A percentile compares a stretch with the other conserved stretches of the same genome.
Evolutionary conservation across 2,113 vertebrate genomes (phyloP).

Genomic region (Elachura formosa): DNA sequence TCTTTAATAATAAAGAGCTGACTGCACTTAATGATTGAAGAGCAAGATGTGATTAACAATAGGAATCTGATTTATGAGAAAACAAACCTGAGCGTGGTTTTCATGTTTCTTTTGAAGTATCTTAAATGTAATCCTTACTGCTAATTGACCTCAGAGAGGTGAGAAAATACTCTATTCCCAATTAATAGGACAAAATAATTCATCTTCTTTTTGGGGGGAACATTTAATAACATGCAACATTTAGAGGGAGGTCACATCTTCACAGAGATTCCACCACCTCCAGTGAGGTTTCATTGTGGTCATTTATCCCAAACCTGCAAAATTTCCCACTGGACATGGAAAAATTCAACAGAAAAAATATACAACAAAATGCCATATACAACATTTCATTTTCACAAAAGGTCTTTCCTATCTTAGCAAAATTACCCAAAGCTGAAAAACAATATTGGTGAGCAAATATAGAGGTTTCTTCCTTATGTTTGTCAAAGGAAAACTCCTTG

Average conservation of each 20-base stretch:
- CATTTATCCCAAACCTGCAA: neutral
- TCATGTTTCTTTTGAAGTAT: slow-evolving; percentile 54
- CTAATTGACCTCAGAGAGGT: slow-evolving; percentile 35
- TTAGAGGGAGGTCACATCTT: neutral
- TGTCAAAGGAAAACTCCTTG: neutral
- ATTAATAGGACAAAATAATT: slow-evolving; percentile 33
- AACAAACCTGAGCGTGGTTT: slow-evolving; percentile 55
- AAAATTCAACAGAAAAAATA: neutral
- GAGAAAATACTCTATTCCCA: neutral
- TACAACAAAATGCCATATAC: neutral
- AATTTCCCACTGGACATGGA: neutral
- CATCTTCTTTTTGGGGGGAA: neutral
- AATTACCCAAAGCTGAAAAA: neutral
- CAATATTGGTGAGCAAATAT: neutral
- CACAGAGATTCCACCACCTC: neutral
- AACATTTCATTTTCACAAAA: neutral
- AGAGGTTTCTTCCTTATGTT: neutral
- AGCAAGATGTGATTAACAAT: slow-evolving; percentile 48
- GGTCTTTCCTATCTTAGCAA: neutral
- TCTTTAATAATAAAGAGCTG: slow-evolving; percentile 52
- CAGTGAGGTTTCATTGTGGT: neutral
- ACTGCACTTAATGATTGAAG: slow-evolving; percentile 60
- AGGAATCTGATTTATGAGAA: slow-evolving; percentile 54
- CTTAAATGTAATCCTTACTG: slow-evolving; percentile 35
- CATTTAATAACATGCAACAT: neutral